Conservation (phyloP, 2,888 invertebrate species). For the Julus scanicus region DNA sequence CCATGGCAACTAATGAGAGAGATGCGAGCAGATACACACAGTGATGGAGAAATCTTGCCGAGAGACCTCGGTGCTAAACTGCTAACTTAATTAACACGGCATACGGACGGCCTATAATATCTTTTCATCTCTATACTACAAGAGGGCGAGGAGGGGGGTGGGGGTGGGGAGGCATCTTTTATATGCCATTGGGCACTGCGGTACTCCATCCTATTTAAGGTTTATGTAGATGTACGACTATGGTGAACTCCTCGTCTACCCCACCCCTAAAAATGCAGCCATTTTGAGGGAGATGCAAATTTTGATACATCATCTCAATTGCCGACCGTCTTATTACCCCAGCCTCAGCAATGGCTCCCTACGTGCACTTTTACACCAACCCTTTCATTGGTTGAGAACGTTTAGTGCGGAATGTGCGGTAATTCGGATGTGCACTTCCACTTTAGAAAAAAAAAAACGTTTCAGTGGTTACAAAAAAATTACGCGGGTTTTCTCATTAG, state of each 20-base stretch:
- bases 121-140: conserved; percentile 50
- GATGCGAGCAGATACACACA: conserved; percentile 44
- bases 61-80: conserved; percentile 52
- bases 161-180: neutral
- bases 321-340: conserved; percentile 24
- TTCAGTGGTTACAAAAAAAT: neutral
- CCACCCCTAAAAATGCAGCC: neutral
- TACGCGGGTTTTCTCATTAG: neutral
- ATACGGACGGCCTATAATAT: conserved; percentile 48
- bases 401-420: conserved; percentile 1
- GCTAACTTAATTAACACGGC: conserved; percentile 54
- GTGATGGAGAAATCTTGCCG: conserved; percentile 45
- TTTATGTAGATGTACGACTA: neutral
- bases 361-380: neutral
- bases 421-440: neutral
- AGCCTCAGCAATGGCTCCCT: neutral
- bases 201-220: conserved; percentile 33
- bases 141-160: neutral
- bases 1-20: conserved; percentile 53
- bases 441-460: neutral
- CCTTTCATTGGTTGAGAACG: neutral
- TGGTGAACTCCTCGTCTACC: neutral
- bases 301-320: conserved; percentile 25
- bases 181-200: conserved; percentile 44
- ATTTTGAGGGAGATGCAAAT: conserved; percentile 4